phyloP scores from a whole-genome alignment of 2,113 vertebrate genomes.

The Chloropsis cyanopogon region DNA sequence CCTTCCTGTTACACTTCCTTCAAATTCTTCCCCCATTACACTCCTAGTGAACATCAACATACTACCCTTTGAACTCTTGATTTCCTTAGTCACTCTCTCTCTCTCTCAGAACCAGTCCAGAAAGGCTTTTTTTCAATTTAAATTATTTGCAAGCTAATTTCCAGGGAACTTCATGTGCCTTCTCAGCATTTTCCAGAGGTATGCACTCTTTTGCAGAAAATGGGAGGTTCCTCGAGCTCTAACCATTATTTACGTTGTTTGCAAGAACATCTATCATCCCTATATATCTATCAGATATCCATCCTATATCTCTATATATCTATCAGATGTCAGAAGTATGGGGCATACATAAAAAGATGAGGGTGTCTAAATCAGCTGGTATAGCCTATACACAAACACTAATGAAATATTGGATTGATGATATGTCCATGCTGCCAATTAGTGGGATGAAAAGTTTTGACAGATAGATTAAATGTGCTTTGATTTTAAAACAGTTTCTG shows the following conservation, averaged over 20 bases:
- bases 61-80: not conserved
- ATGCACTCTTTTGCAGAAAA: not conserved
- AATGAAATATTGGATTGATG: not conserved
- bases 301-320: no score
- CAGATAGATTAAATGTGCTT: not conserved
- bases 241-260: not conserved
- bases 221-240: not conserved
- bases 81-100: not conserved
- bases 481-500: not conserved
- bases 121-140: not conserved
- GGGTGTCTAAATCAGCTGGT: not conserved
- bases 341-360: not conserved
- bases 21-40: not conserved
- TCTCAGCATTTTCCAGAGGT: not conserved
- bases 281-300: no score
- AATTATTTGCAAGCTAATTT: conserved; percentile 7
- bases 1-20: not conserved
- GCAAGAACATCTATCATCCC: not conserved
- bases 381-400: not conserved
- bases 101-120: not conserved
- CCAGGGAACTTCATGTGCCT: not conserved
- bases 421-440: not conserved
- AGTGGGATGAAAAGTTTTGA: not conserved
- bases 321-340: not conserved
- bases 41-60: not conserved